A percentile compares a stretch with the other conserved stretches of the same genome.
These are phyloP conservation scores for Stomatorhinus ivindoensis DNA, from an alignment of 2,113 vertebrate species.

Conservation along the genomic window DNA sequence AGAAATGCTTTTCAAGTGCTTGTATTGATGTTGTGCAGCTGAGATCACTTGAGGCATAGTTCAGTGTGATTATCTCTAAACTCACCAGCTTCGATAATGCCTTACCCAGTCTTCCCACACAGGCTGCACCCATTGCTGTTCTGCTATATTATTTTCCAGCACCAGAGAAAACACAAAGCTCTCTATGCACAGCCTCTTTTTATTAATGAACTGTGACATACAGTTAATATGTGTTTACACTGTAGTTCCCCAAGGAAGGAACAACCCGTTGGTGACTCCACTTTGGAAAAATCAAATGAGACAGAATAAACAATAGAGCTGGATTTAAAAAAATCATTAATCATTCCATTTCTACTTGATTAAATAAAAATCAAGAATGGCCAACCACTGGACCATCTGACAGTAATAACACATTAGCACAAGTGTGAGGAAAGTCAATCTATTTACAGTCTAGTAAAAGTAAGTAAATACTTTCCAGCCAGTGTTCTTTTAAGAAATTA, in stretches of 20 bases:
- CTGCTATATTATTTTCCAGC: neutral
- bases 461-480: constrained; percentile 31
- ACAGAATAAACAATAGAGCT: constrained; percentile 36
- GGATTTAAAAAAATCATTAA: constrained; percentile 45
- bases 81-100: neutral
- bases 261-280: constrained; percentile 13
- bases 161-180: neutral
- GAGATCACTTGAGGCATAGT: neutral
- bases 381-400: constrained; percentile 36
- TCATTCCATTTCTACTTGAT: constrained; percentile 37
- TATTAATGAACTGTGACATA: constrained; percentile 45
- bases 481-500: constrained; percentile 14
- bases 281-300: constrained; percentile 32
- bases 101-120: neutral
- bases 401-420: constrained; percentile 33
- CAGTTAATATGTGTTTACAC: constrained; percentile 38
- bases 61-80: neutral
- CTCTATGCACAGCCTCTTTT: neutral
- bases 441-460: constrained; percentile 45
- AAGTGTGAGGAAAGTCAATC: constrained; percentile 32
- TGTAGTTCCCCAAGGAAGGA: constrained; percentile 28
- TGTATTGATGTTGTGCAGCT: neutral
- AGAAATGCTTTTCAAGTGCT: neutral
- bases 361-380: constrained; percentile 33
- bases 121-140: neutral